Conservation (phyloP, 2,797 vertebrate species). For the Corythornis leucogaster region DNA sequence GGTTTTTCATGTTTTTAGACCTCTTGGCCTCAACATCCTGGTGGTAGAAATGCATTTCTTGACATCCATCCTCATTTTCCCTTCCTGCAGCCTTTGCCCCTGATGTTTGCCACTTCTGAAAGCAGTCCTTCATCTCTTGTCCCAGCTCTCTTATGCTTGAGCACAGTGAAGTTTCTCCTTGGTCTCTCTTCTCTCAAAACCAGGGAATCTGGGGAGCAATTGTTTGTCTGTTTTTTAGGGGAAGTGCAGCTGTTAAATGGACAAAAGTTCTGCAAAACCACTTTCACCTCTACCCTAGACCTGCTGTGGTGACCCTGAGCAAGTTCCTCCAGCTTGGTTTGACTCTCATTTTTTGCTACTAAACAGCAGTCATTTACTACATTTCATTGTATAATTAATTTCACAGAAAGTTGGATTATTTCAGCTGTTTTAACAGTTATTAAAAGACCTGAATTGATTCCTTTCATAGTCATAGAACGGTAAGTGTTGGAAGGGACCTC, state of each 20-base stretch:
- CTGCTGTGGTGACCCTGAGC: not conserved
- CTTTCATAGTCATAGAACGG: no score
- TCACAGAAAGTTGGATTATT: no score
- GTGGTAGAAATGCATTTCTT: not conserved
- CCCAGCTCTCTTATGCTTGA: not conserved
- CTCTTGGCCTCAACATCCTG: not conserved
- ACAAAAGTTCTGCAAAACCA: not conserved
- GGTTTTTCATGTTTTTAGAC: not conserved
- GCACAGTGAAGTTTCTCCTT: not conserved
- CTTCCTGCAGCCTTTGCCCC: not conserved
- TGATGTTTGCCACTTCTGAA: not conserved
- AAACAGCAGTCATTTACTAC: accelerated
- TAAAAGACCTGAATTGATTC: no score
- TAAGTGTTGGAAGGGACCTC: no score
- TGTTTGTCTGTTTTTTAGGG: not conserved
- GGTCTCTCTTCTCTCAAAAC: not conserved
- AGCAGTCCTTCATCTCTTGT: not conserved
- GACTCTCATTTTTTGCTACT: not conserved
- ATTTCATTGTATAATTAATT: no score
- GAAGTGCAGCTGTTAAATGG: not conserved
- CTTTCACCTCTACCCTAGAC: not conserved
- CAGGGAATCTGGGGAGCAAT: not conserved
- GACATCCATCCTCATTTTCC: not conserved
- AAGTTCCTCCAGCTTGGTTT: not conserved
- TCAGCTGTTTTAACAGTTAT: no score